Percentiles rank a stretch among this genome's conserved stretches.
phyloP scores from a whole-genome alignment of 2,888 invertebrate species.

The Lasioglossum villosulum region DNA sequence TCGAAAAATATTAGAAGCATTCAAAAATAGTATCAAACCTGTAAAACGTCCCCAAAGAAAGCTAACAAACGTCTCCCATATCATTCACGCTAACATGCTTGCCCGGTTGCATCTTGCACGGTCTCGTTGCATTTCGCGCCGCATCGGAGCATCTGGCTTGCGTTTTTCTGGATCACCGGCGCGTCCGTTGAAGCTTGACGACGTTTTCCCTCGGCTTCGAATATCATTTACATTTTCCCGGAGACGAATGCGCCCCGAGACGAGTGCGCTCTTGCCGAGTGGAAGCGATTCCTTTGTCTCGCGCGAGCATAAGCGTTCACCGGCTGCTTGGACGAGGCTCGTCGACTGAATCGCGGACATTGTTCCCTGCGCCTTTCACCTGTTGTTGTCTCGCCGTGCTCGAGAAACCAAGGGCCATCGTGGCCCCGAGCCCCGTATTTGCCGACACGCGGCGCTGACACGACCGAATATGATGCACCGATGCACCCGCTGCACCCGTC shows the following conservation, averaged over 20 bases:
- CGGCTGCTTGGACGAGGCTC: constrained; percentile 16
- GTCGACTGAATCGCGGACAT: constrained; percentile 39
- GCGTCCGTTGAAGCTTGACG: too few relatives aligned
- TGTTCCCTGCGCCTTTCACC: constrained; percentile 35
- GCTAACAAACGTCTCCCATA: too few relatives aligned
- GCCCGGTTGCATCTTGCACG: too few relatives aligned
- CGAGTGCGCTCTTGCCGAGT: constrained; percentile 22
- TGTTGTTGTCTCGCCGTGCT: constrained; percentile 21
- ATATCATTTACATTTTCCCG: constrained; percentile 5
- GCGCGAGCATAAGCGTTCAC: background rate
- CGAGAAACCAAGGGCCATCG: constrained; percentile 6
- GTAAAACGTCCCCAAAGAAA: too few relatives aligned
- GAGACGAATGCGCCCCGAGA: constrained; percentile 13
- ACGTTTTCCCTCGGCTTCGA: background rate
- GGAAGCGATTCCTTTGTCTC: constrained; percentile 56
- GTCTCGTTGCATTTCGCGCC: too few relatives aligned
- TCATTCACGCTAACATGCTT: too few relatives aligned
- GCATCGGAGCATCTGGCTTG: too few relatives aligned
- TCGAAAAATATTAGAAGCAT: too few relatives aligned
- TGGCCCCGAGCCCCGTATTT: background rate
- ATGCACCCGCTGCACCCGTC: background rate
- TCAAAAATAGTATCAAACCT: too few relatives aligned
- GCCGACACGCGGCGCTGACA: background rate
- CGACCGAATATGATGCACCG: background rate
- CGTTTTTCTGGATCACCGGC: too few relatives aligned